A percentile compares a stretch with the other conserved stretches of the same genome.
Evolutionary conservation across 2,797 vertebrate species (phyloP).

Genomic region (Eupleurogrammus muticus): DNA sequence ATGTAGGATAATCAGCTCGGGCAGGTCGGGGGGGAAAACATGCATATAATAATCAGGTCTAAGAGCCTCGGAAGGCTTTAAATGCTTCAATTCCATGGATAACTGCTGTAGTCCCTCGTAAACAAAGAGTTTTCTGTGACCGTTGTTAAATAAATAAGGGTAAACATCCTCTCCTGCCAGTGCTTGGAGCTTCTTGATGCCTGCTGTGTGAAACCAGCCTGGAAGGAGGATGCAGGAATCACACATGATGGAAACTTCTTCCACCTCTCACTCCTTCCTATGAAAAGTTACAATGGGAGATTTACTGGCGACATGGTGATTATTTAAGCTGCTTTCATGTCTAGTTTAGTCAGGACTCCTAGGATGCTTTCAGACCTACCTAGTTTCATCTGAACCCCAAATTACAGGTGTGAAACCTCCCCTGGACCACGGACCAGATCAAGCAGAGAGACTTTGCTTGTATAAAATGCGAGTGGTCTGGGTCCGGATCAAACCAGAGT

Average conservation of each 20-base stretch:
- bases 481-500: too few species aligned
- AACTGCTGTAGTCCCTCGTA: constrained; percentile 73
- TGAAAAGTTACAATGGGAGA: too few species aligned
- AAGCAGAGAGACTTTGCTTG: too few species aligned
- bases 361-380: too few species aligned
- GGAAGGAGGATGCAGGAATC: constrained; percentile 18
- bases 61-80: constrained; percentile 71
- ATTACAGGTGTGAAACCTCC: too few species aligned
- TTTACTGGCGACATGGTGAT: too few species aligned
- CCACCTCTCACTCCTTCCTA: too few species aligned
- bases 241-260: neutral
- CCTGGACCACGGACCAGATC: too few species aligned
- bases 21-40: constrained; percentile 70
- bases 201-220: constrained; percentile 19
- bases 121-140: constrained; percentile 69
- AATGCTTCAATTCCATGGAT: constrained; percentile 63
- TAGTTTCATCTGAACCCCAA: too few species aligned
- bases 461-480: too few species aligned
- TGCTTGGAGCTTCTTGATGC: neutral
- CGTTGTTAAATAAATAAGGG: constrained; percentile 67
- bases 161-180: constrained; percentile 55
- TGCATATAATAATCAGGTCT: constrained; percentile 72
- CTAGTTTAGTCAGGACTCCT: too few species aligned
- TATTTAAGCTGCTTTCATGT: too few species aligned
- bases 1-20: constrained; percentile 74